Evolutionary conservation across 2,888 invertebrate genomes (phyloP), one percentile per base, ranked within the genome.

Genomic region (Eretmocerus hayati): DNA sequence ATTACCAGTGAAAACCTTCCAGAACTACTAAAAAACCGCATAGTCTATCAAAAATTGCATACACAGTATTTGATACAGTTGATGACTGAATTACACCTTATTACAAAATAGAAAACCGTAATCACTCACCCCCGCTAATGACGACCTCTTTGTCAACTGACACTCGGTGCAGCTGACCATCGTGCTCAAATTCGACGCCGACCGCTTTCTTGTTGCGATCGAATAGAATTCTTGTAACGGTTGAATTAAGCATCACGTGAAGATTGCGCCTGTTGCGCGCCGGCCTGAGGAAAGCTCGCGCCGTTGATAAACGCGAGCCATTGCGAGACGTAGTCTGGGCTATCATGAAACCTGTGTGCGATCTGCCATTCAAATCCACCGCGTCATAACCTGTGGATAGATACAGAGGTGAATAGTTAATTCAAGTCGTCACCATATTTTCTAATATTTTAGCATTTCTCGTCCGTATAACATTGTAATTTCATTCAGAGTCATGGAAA

Each of bases 271-370:
- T 78, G 58, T 80, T 72, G 57, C 81, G 80, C 20, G 85, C 87
- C 0, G 91, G 90, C 0, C 90, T 77, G 8, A 92, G 74, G 73
- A 87, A 92, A 0, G 92, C 87, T 48, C 87, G 80, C 0, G 91
- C 84, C 0, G 84, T 82, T 57, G 88, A 89, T 48, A 90, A 77
- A 0, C 92, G 79, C 0, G 90, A 89, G 1, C 91, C 92, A 64
- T 91, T 88, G 58, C 85, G 79, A 59, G 85, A 84, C 0, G 90
- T 92, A 21, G 90, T 91, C 70, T 92, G 92, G 0, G 91, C 90
- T 55, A 92, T 91, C 51, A 83, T 77, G 68, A 92, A 91, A 2
- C 92, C 91, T 4, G 56, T 56, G 42, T 57, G 57, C 21, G 78
- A 77, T 21, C 77, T 78, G 1, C 91, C 91, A 71, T 92, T 92